These are phyloP conservation scores for Sylvia borin DNA, from an alignment of 2,797 vertebrate genomes.

Conservation along the genomic window DNA sequence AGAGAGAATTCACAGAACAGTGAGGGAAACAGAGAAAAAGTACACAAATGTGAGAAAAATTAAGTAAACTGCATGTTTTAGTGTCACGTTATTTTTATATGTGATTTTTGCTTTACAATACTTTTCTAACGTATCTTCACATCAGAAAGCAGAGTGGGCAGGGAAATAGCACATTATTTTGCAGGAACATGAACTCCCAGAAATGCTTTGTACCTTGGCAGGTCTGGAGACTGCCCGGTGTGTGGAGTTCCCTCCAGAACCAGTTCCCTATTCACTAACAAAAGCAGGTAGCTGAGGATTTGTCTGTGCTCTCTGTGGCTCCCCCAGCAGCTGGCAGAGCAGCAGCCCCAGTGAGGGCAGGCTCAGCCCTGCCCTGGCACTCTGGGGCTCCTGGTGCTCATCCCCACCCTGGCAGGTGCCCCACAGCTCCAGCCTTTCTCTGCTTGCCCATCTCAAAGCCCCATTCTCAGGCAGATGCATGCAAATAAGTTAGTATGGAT, in stretches of 20 bases:
- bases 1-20: background rate
- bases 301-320: background rate
- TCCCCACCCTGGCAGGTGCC: background rate
- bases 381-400: accelerated
- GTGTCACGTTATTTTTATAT: background rate
- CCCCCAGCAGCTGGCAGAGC: background rate
- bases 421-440: accelerated
- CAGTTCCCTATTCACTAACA: background rate
- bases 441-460: background rate
- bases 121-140: background rate
- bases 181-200: background rate
- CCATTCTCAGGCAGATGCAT: background rate
- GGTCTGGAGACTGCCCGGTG: background rate
- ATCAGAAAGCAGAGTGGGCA: background rate
- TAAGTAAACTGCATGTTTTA: background rate
- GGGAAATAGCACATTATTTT: background rate
- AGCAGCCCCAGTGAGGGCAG: background rate
- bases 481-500: background rate
- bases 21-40: background rate
- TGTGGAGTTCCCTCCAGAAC: background rate
- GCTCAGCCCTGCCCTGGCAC: background rate
- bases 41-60: background rate
- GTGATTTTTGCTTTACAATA: background rate
- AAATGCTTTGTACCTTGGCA: background rate
- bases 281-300: background rate